Percentiles rank a stretch among this genome's conserved stretches.
Conservation (phyloP, 2,888 invertebrate genomes). For the Lasioglossum oenotherae region DNA sequence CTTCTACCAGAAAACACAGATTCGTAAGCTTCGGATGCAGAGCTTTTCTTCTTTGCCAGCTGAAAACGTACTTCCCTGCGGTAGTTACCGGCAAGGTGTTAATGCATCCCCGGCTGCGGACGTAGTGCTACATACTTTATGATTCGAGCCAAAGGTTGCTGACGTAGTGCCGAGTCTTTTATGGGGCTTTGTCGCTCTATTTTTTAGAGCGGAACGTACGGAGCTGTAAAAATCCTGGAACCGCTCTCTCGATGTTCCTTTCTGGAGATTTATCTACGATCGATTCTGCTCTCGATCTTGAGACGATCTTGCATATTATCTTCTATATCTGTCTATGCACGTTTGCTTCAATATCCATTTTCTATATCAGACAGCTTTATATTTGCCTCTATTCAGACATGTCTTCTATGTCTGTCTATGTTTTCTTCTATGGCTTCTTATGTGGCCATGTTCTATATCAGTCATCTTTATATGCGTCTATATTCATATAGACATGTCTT, state of each 20-base stretch:
- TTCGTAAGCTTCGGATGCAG: background rate
- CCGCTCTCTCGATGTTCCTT: background rate
- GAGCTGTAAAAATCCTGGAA: background rate
- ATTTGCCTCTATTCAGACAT: too few relatives aligned
- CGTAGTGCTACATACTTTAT: constrained; percentile 10
- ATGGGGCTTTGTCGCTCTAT: background rate
- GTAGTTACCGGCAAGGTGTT: background rate
- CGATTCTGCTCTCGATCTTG: background rate
- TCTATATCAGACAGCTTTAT: background rate
- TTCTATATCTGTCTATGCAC: too few relatives aligned
- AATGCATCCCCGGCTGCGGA: constrained; percentile 1
- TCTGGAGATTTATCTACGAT: background rate
- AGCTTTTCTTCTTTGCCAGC: constrained; percentile 3
- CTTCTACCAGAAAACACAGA: background rate
- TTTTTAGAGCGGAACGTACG: background rate
- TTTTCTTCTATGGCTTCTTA: too few relatives aligned
- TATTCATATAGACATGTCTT: too few relatives aligned
- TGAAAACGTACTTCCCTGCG: background rate
- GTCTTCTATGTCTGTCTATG: too few relatives aligned
- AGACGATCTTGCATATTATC: background rate
- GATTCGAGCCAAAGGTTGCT: constrained; percentile 7
- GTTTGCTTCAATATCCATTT: too few relatives aligned
- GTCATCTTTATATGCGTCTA: too few relatives aligned
- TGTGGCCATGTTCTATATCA: too few relatives aligned
- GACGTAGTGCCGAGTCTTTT: constrained; percentile 9